These are phyloP conservation scores for Paracanthobrama guichenoti DNA, from an alignment of 2,113 vertebrate species.

Conservation along the genomic window DNA sequence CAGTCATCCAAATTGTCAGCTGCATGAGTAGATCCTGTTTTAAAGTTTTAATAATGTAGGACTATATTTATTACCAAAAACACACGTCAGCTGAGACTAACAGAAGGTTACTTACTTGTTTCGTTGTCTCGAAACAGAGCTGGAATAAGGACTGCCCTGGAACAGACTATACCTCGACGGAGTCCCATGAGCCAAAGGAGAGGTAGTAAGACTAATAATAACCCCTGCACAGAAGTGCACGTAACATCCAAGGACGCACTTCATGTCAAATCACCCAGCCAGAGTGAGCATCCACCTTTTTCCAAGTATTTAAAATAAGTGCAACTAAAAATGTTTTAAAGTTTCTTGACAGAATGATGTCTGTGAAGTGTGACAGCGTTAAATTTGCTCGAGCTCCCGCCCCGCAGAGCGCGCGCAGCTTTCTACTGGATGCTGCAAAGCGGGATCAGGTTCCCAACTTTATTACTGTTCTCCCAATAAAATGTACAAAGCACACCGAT, in stretches of 20 bases:
- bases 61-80: background rate
- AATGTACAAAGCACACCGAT: background rate
- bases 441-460: background rate
- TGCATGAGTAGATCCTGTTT: no score
- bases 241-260: slow-evolving; percentile 34
- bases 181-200: slow-evolving; percentile 61
- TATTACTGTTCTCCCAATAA: background rate
- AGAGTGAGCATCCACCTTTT: background rate
- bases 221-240: slow-evolving; percentile 13
- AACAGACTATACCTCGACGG: slow-evolving; percentile 70
- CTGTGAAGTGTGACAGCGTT: background rate
- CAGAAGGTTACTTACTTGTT: slow-evolving; percentile 72
- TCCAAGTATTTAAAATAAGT: background rate
- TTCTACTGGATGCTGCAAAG: background rate
- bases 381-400: background rate
- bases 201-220: slow-evolving; percentile 52
- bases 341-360: slow-evolving; percentile 12
- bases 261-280: slow-evolving; percentile 36
- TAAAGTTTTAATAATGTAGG: no score
- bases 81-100: background rate
- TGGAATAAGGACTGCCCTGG: slow-evolving; percentile 65
- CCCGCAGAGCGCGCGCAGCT: background rate
- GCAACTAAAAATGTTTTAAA: background rate
- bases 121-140: slow-evolving; percentile 63
- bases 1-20: no score